Evolutionary conservation across 2,113 vertebrate species (phyloP).

Genomic region (Aplodontia rufa): DNA sequence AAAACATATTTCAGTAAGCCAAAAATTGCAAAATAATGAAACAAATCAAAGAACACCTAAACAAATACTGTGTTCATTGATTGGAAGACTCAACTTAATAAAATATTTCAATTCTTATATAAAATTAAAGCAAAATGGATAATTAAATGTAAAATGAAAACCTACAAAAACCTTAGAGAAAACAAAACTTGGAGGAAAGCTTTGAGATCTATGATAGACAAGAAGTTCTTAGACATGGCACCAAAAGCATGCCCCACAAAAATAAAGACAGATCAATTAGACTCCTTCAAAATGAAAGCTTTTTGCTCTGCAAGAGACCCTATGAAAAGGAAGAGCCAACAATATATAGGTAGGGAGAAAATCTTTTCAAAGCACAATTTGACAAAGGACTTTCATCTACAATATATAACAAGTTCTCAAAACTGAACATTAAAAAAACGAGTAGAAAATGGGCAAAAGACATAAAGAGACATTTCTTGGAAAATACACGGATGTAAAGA

Average conservation of each 20-base stretch:
- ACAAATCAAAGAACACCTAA: not conserved
- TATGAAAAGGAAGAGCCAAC: not conserved
- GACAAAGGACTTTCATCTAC: not conserved
- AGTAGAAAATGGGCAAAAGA: not conserved
- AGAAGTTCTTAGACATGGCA: not conserved
- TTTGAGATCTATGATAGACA: not conserved
- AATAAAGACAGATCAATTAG: not conserved
- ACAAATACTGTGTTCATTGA: not conserved
- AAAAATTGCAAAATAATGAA: slow-evolving; percentile 1
- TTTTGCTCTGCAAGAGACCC: not conserved
- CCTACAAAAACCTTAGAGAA: not conserved
- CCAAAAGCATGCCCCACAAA: not conserved
- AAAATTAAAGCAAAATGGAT: not conserved
- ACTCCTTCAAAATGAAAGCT: not conserved
- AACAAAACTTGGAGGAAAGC: not conserved
- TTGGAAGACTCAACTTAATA: not conserved
- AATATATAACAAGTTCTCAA: not conserved
- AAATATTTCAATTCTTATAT: not conserved
- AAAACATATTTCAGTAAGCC: not conserved
- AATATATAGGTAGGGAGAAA: not conserved
- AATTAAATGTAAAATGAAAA: not conserved
- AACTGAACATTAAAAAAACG: not conserved
- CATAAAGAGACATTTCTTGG: not conserved
- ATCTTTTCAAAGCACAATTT: not conserved
- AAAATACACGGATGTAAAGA: not conserved